phyloP scores from a whole-genome alignment of 2,113 vertebrate genomes.

The Macrotis lagotis region DNA sequence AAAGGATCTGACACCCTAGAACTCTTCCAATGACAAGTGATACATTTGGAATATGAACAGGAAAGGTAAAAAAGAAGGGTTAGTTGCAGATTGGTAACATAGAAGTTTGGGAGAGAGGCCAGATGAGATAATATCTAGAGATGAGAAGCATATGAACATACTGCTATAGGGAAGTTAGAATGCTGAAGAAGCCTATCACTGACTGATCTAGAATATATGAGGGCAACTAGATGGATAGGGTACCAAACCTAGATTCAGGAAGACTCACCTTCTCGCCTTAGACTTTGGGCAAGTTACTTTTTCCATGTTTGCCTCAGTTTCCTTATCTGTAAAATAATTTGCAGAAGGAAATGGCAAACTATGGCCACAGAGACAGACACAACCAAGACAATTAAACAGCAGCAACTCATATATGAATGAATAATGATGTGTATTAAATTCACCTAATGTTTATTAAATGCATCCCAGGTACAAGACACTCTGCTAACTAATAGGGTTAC shows the following conservation, averaged over 20 bases:
- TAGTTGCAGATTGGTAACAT: background rate
- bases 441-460: background rate
- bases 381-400: background rate
- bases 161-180: background rate
- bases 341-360: background rate
- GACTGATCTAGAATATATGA: background rate
- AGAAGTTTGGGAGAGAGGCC: background rate
- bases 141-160: background rate
- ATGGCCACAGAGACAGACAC: background rate
- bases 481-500: background rate
- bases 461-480: background rate
- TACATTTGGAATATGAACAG: background rate
- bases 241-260: background rate
- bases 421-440: background rate
- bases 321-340: background rate
- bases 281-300: background rate
- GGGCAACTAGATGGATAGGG: background rate
- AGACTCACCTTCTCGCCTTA: background rate
- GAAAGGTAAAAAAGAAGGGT: background rate
- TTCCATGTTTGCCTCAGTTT: background rate
- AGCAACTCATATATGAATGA: background rate
- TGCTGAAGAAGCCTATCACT: background rate
- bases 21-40: background rate
- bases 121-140: background rate
- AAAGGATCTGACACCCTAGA: background rate